Evolutionary conservation across 2,113 vertebrate genomes (phyloP), one percentile per base, ranked within the genome.

Genomic region (Rhinolophus sinicus): DNA sequence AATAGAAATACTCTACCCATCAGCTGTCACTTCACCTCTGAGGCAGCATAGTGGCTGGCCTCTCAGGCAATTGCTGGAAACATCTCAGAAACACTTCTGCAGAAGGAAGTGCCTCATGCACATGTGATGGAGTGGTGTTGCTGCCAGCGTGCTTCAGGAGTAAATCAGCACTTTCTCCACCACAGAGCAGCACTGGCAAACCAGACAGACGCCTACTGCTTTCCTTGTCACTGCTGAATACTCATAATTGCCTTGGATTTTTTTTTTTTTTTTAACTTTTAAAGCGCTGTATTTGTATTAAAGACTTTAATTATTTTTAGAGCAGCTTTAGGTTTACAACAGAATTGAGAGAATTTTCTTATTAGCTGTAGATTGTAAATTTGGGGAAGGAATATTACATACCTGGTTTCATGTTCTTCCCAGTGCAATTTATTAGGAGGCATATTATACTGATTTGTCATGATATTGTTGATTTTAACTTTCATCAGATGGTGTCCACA

Each of bases 11-110:
- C 80, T 56, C 35, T 70, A 90, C 40, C n/a, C n/a, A 75, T 90
- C 81, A 67, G 12, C 81, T 94, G n/a, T 94, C 86, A 64, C 65
- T 92, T 89, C 76, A 73, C 73, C 65, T 87, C 58, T 94, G 15
- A 62, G 33, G 38, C 24, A 81, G 60, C 30, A 81, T 21, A 35
- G 14, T 50, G 47, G 18, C 14, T 50, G 47, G 18, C 14, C 58
- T 90, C 16, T 58, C 18, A 87, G 85, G 35, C 30, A 84, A 62
- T 40, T 83, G 5, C 13, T 80, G 24, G 56, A 73, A 94, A 75
- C 19, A 69, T 5, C 18, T 64, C 24, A 70, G 33, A 21, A 56
- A 22, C 69, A 67, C 5, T n/a, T 67, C 72, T 78, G 40, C 56
- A 52, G 40, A 84, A 72, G 4, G 21, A 67, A 52, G 38, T 64